Percentiles rank a stretch among this genome's conserved stretches.
These are phyloP conservation scores for Chloropsis hardwickii DNA, from an alignment of 2,113 vertebrate species.

Conservation along the genomic window DNA sequence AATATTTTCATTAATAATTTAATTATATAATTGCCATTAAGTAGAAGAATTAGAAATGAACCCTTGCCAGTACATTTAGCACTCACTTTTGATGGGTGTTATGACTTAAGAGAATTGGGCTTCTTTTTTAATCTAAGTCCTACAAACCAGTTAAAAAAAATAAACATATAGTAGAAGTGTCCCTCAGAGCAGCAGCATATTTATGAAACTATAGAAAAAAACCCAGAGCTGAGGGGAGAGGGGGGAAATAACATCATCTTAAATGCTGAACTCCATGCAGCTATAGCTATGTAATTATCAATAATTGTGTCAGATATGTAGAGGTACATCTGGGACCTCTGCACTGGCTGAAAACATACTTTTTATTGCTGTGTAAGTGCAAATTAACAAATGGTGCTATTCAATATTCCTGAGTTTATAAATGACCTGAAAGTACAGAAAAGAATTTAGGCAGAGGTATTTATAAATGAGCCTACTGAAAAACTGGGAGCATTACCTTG, in stretches of 20 bases:
- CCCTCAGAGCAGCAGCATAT: background rate
- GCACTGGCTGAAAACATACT: background rate
- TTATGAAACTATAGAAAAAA: background rate
- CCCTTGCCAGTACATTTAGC: background rate
- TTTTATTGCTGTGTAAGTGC: background rate
- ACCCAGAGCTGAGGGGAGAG: rapidly evolving
- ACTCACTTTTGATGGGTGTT: background rate
- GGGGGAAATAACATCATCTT: background rate
- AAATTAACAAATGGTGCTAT: background rate
- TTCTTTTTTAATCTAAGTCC: background rate
- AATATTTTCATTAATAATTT: background rate
- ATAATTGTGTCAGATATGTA: background rate
- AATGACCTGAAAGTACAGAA: background rate
- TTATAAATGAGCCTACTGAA: background rate
- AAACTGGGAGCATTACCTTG: background rate
- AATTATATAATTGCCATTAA: background rate
- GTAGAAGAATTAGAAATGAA: background rate
- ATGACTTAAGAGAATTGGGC: background rate
- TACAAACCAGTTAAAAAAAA: background rate
- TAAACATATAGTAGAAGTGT: background rate
- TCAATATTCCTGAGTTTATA: background rate
- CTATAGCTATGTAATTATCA: background rate
- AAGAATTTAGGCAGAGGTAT: background rate
- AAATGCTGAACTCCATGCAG: background rate
- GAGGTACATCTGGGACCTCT: background rate